Conservation (phyloP, 2,797 vertebrate genomes). For the Holocentrus rufus region DNA sequence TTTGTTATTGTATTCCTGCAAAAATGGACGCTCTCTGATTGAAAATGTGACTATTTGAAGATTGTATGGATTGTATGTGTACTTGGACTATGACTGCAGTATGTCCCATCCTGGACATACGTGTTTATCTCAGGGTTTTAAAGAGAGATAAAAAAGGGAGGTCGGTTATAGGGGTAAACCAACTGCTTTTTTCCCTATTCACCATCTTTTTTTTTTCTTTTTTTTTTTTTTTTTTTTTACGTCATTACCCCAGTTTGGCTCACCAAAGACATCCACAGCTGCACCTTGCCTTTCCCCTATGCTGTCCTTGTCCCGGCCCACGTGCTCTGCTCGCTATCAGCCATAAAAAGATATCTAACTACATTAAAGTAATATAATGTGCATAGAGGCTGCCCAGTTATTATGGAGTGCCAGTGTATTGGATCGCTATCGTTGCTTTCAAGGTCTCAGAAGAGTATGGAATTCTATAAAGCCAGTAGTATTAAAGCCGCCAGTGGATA, state of each 20-base stretch:
- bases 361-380: slow-evolving; percentile 17
- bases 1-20: slow-evolving; percentile 50
- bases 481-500: neutral
- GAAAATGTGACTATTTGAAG: slow-evolving; percentile 71
- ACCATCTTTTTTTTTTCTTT: slow-evolving; percentile 48
- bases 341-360: slow-evolving; percentile 9
- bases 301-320: slow-evolving; percentile 23
- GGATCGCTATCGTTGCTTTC: slow-evolving; percentile 19
- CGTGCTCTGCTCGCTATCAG: slow-evolving; percentile 19
- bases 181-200: slow-evolving; percentile 41
- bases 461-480: slow-evolving; percentile 1
- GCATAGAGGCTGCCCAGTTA: slow-evolving; percentile 2
- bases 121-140: slow-evolving; percentile 93
- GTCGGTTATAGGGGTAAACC: slow-evolving; percentile 42
- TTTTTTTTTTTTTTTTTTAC: slow-evolving; percentile 53
- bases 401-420: neutral
- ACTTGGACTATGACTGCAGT: slow-evolving; percentile 75
- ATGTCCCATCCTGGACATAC: slow-evolving; percentile 78
- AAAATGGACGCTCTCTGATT: slow-evolving; percentile 41
- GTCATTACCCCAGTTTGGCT: slow-evolving; percentile 32
- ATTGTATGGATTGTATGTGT: slow-evolving; percentile 76
- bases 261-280: slow-evolving; percentile 73
- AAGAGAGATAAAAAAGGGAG: slow-evolving; percentile 61
- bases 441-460: slow-evolving; percentile 13
- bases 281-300: slow-evolving; percentile 52